Percentiles rank a stretch among this genome's conserved stretches.
These are phyloP conservation scores for Zhuqinia jingwanae DNA, from an alignment of 2,888 invertebrate species.

Conservation along the genomic window DNA sequence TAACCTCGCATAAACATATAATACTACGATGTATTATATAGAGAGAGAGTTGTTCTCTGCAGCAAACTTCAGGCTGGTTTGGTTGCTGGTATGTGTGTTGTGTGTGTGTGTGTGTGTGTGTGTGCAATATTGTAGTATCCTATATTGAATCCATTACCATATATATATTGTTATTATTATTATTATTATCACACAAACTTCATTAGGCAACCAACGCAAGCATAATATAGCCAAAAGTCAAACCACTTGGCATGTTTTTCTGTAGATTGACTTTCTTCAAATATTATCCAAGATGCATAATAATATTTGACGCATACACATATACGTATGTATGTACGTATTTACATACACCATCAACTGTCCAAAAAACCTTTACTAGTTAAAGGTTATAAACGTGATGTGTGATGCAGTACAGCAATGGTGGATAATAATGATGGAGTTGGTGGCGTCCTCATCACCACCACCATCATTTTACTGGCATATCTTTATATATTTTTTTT, in stretches of 20 bases:
- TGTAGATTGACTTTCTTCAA: constrained; percentile 9
- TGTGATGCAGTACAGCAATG: neutral
- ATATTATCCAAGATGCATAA: constrained; percentile 21
- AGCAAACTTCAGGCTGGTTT: neutral
- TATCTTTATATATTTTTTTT: neutral
- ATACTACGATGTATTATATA: constrained; percentile 4
- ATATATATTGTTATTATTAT: neutral
- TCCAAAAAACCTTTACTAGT: constrained; percentile 21
- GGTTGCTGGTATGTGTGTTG: neutral
- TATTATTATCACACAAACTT: neutral
- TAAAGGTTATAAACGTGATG: constrained; percentile 15
- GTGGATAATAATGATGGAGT: neutral
- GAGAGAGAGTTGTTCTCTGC: neutral
- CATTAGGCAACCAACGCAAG: constrained; percentile 36
- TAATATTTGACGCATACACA: constrained; percentile 7
- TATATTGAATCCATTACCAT: no score
- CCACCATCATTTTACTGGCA: neutral
- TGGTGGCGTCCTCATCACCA: neutral
- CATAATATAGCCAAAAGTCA: neutral
- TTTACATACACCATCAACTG: no score
- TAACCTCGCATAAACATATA: constrained; percentile 52
- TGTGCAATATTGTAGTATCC: no score
- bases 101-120: neutral
- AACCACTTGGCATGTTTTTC: constrained; percentile 35
- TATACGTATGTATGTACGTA: neutral